Base-by-base conservation (phyloP, 2,888 invertebrate species). In the Galerucella calmariensis region DNA sequence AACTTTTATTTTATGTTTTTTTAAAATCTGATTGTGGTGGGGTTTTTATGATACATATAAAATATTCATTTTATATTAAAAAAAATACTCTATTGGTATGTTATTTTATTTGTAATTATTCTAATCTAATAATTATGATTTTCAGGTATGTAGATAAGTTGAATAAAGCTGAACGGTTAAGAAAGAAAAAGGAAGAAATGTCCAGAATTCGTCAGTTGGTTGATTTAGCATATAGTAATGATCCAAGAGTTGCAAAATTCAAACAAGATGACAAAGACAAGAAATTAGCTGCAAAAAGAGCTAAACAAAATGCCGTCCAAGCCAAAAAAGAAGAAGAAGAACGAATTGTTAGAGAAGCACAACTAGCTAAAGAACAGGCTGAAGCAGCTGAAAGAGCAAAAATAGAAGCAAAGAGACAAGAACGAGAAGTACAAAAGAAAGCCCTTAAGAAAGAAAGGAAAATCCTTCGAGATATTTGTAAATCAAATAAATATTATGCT, bases 161-260 rank as follows among this genome's bases (percentile, higher is more conserved):
- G 87, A 99, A 99, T 87, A 98, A 97, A 90, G 94, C 92, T 1
- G 96, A 95, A 9, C 90, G 99, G 65, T 94, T 95, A 51, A 95
- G 98, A 85, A 91, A 95, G 84, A 98, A 98, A 89, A 99, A 99
- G 87, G 98, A 99, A 85, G 99, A 99, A 90, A 97, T 96, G 94
- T 90, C 94, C 0, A 90, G 99, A 80, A 94, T 99, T 81, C 90
- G 99, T 14, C 91, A 92, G 63, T 89, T 99, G 71, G 97, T 99
- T 67, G 99, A 99, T 85, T 90, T 95, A 86, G 97, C 98, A 0
- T 99, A 99, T 87, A 92, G 94, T 79, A 92, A 94, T 85, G 99
- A 99, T 89, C 98, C 98, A 0, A 90, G 99, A 81, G 96, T 99
- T 83, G 92, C 92, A 73, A 92, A 93, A 81, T 98, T 98, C 87